A percentile compares a stretch with the other conserved stretches of the same genome.
phyloP scores from a whole-genome alignment of 1,140 invertebrate genomes.

The Laupala kohalensis region DNA sequence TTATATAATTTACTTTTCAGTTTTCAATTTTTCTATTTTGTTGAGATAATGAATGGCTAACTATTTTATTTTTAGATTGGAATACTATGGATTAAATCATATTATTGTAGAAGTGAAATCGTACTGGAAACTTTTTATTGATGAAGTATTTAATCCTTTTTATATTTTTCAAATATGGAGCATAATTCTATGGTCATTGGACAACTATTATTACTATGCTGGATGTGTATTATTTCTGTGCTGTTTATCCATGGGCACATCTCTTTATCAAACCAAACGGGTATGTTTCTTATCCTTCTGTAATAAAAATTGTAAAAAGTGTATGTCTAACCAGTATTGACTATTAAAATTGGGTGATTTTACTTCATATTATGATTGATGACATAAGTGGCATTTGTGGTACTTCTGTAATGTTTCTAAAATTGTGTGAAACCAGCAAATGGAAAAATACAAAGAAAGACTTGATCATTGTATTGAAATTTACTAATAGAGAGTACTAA shows the following conservation, averaged over 20 bases:
- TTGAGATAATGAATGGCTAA: too few relatives aligned
- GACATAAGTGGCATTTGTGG: too few relatives aligned
- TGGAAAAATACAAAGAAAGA: too few relatives aligned
- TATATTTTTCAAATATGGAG: slow-evolving; percentile 91
- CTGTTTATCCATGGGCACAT: slow-evolving; percentile 64
- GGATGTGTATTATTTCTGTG: slow-evolving; percentile 78
- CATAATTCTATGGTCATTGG: slow-evolving; percentile 62
- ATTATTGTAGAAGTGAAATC: slow-evolving; percentile 9
- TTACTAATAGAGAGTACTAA: neutral
- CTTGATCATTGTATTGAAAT: too few relatives aligned
- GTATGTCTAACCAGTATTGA: neutral
- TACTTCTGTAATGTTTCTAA: too few relatives aligned
- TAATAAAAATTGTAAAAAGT: neutral
- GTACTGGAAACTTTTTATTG: slow-evolving; percentile 24
- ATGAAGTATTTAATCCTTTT: slow-evolving; percentile 86
- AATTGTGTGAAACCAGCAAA: too few relatives aligned
- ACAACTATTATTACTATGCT: slow-evolving; percentile 75
- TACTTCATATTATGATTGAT: too few relatives aligned
- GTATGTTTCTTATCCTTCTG: slow-evolving; percentile 33
- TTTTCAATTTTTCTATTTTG: too few relatives aligned
- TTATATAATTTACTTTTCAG: too few relatives aligned
- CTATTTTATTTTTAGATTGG: slow-evolving; percentile 8
- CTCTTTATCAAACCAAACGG: slow-evolving; percentile 70
- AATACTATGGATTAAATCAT: slow-evolving; percentile 3
- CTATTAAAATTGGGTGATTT: neutral